Base-by-base conservation (phyloP, 2,888 invertebrate species). In the Mantis religiosa region DNA sequence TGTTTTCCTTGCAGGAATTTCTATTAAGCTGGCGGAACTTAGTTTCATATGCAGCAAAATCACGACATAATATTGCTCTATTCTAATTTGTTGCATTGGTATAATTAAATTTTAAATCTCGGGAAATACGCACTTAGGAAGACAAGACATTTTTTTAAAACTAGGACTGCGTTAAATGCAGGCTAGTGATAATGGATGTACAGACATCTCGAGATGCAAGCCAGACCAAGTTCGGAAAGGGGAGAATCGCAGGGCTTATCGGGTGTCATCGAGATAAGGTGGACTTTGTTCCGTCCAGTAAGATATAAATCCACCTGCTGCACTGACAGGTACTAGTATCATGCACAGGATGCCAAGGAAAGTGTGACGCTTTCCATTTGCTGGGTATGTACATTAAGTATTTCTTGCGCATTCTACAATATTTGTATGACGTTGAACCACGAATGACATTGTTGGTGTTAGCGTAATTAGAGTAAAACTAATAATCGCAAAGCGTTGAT, bases 271-370 rank as follows among this genome's bases (percentile, higher is more conserved):
- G 20, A 20, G 54, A 71, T 71, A 71, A 71, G 54, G 54, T 71
- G 54, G 25, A 71, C 54, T 71, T 71, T 71, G 54, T 71, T 71
- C 54, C 54, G 54, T 71, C 54, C 54, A 71, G 54, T 71, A 71
- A 84, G 84, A 54, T 86, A 86, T 86, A 86, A 86, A 86, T 86
- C 28, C 86, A 86, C 86, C 86, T 86, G 86, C 81, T 20, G 25
- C 54, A 25, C n/a, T 28, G 71, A 9, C 28, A 71, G 54, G 54
- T 71, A 14, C 54, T 25, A 71, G 54, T 71, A 71, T 20, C 20
- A 71, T 71, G 54, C 54, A 20, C 54, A 71, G 54, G 54, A 71
- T 25, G 54, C 20, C 54, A 71, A 20, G 54, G 25, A 71, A 71
- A 71, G 54, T 25, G 20, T 20, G 54, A 7, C 54, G 14, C 54